These are phyloP conservation scores for Myotis daubentonii DNA, from an alignment of 2,797 vertebrate species.

Conservation along the genomic window DNA sequence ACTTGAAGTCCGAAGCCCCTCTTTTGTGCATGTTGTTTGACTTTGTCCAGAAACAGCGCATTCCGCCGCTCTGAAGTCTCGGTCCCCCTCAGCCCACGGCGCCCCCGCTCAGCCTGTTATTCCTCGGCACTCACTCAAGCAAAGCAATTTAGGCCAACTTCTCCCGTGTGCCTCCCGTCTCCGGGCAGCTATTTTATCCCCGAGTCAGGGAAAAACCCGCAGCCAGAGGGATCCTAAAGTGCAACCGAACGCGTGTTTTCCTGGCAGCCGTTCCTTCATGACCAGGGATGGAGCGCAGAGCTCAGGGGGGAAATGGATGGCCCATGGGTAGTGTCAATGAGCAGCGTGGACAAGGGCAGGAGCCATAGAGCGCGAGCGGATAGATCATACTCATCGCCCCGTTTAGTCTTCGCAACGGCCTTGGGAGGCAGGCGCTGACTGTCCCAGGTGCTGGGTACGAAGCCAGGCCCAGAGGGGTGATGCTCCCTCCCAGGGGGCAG, in stretches of 20 bases:
- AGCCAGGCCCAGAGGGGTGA: not conserved
- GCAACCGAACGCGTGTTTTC: not conserved
- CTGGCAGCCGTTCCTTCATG: not conserved
- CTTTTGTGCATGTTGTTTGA: not conserved
- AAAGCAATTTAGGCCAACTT: not conserved
- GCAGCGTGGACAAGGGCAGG: fast-evolving
- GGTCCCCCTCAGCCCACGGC: fast-evolving
- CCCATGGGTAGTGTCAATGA: not conserved
- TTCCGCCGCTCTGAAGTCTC: not conserved
- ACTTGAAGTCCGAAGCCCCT: not conserved
- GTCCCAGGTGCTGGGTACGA: not conserved
- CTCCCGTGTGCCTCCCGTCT: not conserved
- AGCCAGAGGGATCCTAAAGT: not conserved
- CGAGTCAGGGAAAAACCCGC: not conserved
- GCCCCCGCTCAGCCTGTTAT: too few relatives aligned
- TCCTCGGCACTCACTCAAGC: not conserved
- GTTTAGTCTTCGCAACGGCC: too few relatives aligned
- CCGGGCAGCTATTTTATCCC: not conserved
- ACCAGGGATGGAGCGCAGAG: fast-evolving
- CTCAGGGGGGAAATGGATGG: too few relatives aligned
- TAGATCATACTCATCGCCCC: fast-evolving
- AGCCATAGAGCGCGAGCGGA: not conserved
- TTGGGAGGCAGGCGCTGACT: fast-evolving
- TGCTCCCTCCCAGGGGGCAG: not conserved
- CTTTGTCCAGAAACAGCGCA: not conserved